Conservation (phyloP, 2,797 vertebrate genomes). For the Paramormyrops hopkinsi region DNA sequence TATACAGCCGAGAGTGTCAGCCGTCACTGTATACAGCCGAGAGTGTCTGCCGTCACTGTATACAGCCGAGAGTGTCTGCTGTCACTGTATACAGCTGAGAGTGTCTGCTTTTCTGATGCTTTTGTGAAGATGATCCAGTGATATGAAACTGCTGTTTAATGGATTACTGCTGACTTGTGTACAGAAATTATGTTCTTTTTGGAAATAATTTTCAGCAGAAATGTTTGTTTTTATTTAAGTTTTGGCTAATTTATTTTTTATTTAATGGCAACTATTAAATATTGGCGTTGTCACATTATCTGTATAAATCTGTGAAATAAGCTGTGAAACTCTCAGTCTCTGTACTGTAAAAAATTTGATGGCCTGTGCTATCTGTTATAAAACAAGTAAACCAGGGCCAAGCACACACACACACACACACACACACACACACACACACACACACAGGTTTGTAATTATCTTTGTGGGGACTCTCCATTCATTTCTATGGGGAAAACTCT, state of each 20-base stretch:
- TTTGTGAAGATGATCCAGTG: not conserved
- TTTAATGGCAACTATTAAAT: conserved; percentile 9
- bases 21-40: too few species aligned
- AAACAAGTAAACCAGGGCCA: not conserved
- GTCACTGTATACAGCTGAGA: not conserved
- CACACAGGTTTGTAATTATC: not conserved
- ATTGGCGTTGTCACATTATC: not conserved
- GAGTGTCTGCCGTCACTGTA: too few species aligned
- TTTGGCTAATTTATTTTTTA: conserved; percentile 8
- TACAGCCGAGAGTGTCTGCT: too few species aligned
- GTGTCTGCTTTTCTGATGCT: not conserved
- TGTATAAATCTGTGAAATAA: not conserved
- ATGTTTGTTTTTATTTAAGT: not conserved
- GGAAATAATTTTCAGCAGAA: not conserved
- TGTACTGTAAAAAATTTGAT: not conserved
- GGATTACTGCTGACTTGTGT: not conserved
- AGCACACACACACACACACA: not conserved
- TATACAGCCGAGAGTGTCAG: too few species aligned
- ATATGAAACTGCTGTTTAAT: conserved; percentile 13
- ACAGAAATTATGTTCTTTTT: not conserved
- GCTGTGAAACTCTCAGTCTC: not conserved
- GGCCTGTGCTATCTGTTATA: not conserved
- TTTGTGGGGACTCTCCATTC: too few species aligned
- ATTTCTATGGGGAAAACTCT: not conserved
- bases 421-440: not conserved